Percentiles rank a stretch among this genome's conserved stretches.
Evolutionary conservation across 2,113 vertebrate genomes (phyloP).

Genomic region (western clawed frog (Xenopus tropicalis)): UCB_Xtro_10.0 CM004445.2:40310001-40310500

Average conservation of each 20-base stretch:
- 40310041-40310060: background rate
- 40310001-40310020: background rate
- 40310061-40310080: too few species aligned
- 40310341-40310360: too few species aligned
- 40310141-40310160: background rate
- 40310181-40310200: background rate
- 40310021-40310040: background rate
- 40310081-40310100: too few species aligned
- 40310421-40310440: background rate
- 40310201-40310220: background rate
- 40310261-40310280: too few species aligned
- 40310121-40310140: too few species aligned
- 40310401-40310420: background rate
- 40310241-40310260: too few species aligned
- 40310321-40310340: too few species aligned
- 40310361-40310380: background rate
- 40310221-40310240: too few species aligned
- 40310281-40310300: too few species aligned
- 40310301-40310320: too few species aligned
- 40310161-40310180: background rate
- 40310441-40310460: background rate
- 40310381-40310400: background rate
- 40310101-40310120: too few species aligned
- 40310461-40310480: background rate
- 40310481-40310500: slow-evolving; percentile 5